These are phyloP conservation scores for Amphiura filiformis DNA, from an alignment of 35 echinoderm and acorn worm species.

Conservation along the genomic window DNA sequence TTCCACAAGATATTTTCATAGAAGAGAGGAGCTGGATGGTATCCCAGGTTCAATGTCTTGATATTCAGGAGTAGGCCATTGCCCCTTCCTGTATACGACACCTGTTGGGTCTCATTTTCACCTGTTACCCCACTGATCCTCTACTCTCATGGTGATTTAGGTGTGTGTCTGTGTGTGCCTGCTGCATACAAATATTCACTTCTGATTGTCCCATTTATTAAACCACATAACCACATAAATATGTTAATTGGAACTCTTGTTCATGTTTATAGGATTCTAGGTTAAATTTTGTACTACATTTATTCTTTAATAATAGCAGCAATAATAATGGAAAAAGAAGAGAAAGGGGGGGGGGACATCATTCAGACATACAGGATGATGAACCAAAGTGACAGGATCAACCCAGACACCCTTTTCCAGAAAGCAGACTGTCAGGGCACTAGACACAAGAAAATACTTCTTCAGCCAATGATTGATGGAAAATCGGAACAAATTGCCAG, in stretches of 20 bases:
- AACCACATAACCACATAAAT: not conserved
- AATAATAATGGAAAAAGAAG: too few species aligned
- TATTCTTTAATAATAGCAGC: too few species aligned
- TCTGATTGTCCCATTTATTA: not conserved
- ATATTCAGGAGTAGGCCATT: not conserved
- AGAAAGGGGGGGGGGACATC: too few species aligned
- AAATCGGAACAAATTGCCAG: too few species aligned
- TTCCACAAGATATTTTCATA: not conserved
- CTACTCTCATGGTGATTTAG: not conserved
- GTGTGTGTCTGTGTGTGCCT: too few species aligned
- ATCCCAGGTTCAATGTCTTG: not conserved
- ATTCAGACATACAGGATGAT: too few species aligned
- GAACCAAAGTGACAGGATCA: too few species aligned
- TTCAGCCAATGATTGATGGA: too few species aligned
- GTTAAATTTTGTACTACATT: not conserved
- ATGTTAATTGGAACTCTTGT: not conserved
- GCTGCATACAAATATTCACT: too few species aligned
- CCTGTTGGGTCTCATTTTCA: not conserved
- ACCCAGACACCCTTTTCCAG: too few species aligned
- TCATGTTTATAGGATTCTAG: not conserved
- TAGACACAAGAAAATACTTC: too few species aligned
- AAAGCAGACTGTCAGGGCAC: too few species aligned
- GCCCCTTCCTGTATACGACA: not conserved
- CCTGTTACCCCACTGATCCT: not conserved
- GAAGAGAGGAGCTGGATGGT: not conserved